Evolutionary conservation across 2,797 vertebrate species (phyloP).

Genomic region (Pseudomugil gertrudae): DNA sequence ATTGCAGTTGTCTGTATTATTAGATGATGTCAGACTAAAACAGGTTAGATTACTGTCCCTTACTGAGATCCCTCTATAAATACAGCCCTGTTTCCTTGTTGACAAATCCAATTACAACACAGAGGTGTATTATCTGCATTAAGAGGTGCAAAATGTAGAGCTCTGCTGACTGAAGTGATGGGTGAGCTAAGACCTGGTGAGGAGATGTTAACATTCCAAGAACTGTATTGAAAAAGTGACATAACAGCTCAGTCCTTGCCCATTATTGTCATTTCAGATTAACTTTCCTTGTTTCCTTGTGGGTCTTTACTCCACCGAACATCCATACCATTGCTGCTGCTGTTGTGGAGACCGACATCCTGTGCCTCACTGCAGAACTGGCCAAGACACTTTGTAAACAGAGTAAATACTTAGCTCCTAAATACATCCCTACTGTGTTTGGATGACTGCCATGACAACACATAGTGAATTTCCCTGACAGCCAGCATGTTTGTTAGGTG

Average conservation of each 20-base stretch:
- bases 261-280: slow-evolving; percentile 60
- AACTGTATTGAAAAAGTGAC: slow-evolving; percentile 42
- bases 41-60: slow-evolving; percentile 52
- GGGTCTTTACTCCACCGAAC: slow-evolving; percentile 29
- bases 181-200: slow-evolving; percentile 35
- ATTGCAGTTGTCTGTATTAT: slow-evolving; percentile 32
- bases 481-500: slow-evolving; percentile 50
- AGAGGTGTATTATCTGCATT: slow-evolving; percentile 47
- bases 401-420: slow-evolving; percentile 70
- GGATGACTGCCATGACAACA: slow-evolving; percentile 72
- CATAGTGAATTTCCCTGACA: slow-evolving; percentile 61
- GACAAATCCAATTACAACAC: slow-evolving; percentile 68
- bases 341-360: slow-evolving; percentile 63
- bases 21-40: slow-evolving; percentile 51
- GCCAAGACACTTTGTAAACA: slow-evolving; percentile 73
- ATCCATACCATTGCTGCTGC: slow-evolving; percentile 45
- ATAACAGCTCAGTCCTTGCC: slow-evolving; percentile 54
- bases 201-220: slow-evolving; percentile 44
- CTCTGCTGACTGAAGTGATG: slow-evolving; percentile 24
- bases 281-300: slow-evolving; percentile 45
- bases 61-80: slow-evolving; percentile 64
- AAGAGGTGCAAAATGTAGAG: slow-evolving; percentile 45
- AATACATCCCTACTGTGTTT: slow-evolving; percentile 68
- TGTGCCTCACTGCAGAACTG: slow-evolving; percentile 57
- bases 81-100: slow-evolving; percentile 56